Evolutionary conservation across 2,113 vertebrate species (phyloP), one percentile per base, ranked within the genome.

Genomic region (Pristiophorus japonicus): DNA sequence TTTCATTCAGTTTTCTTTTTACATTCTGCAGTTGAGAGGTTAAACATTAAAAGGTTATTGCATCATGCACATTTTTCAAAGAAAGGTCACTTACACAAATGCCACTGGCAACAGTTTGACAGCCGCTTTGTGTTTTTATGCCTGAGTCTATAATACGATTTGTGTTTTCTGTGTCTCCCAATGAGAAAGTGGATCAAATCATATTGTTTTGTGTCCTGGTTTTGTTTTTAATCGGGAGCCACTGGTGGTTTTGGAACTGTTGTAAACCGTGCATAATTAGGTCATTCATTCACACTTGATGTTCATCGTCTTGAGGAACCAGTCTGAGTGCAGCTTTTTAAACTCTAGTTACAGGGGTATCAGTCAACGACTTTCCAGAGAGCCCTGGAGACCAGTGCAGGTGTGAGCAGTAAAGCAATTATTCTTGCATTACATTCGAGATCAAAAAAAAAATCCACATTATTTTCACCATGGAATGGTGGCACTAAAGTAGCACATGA

Each of bases 11-110:
- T 16, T 30, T 88, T 63, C 63, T 30, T 51, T 67, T 27, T 30
- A 67, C 45, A 16, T 51, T 94, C 38, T 24, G 38, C 66, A 47
- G 22, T 94, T 70, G 92, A 42, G 65, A 66, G 24, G 92, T 94
- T 94, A 94, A 94, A 94, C 65, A 47, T 94, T 94, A 67, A 94
- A 45, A 94, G 42, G 63, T 42, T 94, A 67, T 94, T 94, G 38
- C 92, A 47, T 67, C 42, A 94, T 65, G 42, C 24, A 6, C 42
- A 51, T 94, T 94, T 70, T 51, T 94, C 65, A 94, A 47, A 6
- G 38, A 20, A 62, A 70, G 65, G 92, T 67, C 92, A 94, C 20
- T 27, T 42, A 94, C 63, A 94, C 87, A 93, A 93, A 93, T 65
- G 20, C 63, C n/a, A 45, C 38, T 45, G 63, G 62, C 62, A 65